phyloP scores from a whole-genome alignment of 2,797 vertebrate species.

The Eurystomus glaucurus region DNA sequence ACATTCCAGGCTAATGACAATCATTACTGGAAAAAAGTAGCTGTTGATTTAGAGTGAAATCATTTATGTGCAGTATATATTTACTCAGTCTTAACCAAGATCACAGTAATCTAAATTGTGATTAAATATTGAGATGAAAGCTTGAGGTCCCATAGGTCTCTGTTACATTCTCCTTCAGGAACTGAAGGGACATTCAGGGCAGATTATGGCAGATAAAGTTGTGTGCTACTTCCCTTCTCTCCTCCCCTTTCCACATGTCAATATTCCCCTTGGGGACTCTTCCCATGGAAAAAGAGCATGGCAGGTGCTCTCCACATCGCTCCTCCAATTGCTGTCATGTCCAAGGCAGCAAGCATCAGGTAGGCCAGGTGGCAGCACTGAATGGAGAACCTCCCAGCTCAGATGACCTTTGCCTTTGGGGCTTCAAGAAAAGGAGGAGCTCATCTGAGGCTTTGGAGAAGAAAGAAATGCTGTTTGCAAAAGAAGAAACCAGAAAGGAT shows the following conservation, averaged over 20 bases:
- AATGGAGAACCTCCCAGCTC: fast-evolving
- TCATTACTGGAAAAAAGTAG: not conserved
- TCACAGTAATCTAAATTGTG: not conserved
- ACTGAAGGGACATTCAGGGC: not conserved
- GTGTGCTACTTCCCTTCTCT: fast-evolving
- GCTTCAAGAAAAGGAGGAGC: not conserved
- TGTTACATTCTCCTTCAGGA: not conserved
- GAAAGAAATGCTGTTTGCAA: not conserved
- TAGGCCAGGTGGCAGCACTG: not conserved
- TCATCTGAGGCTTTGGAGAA: not conserved
- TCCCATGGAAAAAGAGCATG: not conserved
- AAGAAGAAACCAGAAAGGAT: not conserved
- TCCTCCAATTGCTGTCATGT: fast-evolving
- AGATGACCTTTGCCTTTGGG: not conserved
- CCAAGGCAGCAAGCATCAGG: not conserved
- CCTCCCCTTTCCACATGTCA: not conserved
- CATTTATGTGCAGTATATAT: conserved; percentile 31
- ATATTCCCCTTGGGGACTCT: not conserved
- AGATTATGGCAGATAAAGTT: not conserved
- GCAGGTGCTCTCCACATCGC: not conserved
- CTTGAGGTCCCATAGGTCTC: not conserved
- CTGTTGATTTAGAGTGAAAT: conserved; percentile 50
- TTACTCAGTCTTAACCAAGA: conserved; percentile 51
- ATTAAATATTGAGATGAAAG: conserved; percentile 59
- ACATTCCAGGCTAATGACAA: conserved; percentile 42